These are phyloP conservation scores for Chaetorhynchus papuensis DNA, from an alignment of 2,113 vertebrate genomes.

Conservation along the genomic window DNA sequence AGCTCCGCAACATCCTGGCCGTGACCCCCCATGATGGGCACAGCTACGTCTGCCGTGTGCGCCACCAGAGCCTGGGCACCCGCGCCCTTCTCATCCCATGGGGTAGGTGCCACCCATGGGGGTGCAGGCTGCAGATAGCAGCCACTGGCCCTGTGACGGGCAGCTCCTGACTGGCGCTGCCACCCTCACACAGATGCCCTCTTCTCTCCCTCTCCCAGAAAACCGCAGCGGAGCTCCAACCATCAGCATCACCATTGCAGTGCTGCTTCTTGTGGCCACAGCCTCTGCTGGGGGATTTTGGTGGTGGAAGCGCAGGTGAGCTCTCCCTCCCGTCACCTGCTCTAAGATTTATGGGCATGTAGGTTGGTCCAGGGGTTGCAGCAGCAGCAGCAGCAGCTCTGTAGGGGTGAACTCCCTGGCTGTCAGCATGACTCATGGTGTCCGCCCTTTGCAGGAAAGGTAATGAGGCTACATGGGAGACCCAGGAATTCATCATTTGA, in stretches of 20 bases:
- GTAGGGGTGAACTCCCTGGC: neutral
- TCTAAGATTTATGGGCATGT: neutral
- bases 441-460: neutral
- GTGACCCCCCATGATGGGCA: neutral
- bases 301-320: conserved; percentile 4
- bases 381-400: neutral
- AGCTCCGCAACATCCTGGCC: neutral
- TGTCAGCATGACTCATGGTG: accelerated
- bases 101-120: neutral
- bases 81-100: neutral
- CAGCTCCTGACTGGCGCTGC: neutral
- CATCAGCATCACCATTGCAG: accelerated
- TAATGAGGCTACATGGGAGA: neutral
- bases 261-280: neutral
- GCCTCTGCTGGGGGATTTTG: neutral
- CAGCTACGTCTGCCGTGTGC: neutral
- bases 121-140: too few species aligned
- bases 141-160: neutral
- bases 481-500: neutral
- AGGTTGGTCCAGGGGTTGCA: accelerated
- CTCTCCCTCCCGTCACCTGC: neutral
- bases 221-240: accelerated
- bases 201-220: neutral
- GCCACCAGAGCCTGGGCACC: neutral
- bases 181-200: neutral